phyloP scores from a whole-genome alignment of 1,140 invertebrate genomes.

The Macrosteles quadrilineatus region DNA sequence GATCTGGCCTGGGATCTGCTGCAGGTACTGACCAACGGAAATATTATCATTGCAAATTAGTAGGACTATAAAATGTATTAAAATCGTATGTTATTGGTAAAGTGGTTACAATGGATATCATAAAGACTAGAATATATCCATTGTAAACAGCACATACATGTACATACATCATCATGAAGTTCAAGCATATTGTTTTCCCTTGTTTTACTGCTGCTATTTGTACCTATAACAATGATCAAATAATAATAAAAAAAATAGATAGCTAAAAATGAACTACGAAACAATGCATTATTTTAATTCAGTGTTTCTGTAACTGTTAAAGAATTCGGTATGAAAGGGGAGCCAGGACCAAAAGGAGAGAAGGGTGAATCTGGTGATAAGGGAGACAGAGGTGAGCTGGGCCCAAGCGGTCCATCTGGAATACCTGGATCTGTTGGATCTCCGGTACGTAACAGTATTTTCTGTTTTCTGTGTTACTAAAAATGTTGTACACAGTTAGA shows the following conservation, averaged over 20 bases:
- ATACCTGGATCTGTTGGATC: conserved; percentile 52
- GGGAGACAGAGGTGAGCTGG: conserved; percentile 52
- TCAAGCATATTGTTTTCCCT: background rate
- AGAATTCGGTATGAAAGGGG: background rate
- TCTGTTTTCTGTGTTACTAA: background rate
- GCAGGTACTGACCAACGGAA: conserved; percentile 59
- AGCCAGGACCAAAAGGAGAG: too few relatives aligned
- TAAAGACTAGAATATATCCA: background rate
- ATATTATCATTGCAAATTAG: background rate
- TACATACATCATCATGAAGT: background rate
- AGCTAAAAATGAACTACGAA: too few relatives aligned
- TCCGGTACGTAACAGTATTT: conserved; percentile 49
- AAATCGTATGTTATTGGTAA: too few relatives aligned
- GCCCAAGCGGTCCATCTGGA: conserved; percentile 59
- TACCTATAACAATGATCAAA: background rate
- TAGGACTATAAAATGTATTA: too few relatives aligned
- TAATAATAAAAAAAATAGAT: background rate
- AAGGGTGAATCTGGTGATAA: too few relatives aligned
- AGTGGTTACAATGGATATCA: too few relatives aligned
- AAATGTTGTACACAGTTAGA: background rate
- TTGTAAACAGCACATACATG: background rate
- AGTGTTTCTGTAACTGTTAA: too few relatives aligned
- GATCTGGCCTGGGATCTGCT: too few relatives aligned
- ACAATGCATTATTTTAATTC: too few relatives aligned
- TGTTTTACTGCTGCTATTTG: background rate